Evolutionary conservation across 2,113 vertebrate genomes (phyloP).

Genomic region (Notarius quadriscutis): DNA sequence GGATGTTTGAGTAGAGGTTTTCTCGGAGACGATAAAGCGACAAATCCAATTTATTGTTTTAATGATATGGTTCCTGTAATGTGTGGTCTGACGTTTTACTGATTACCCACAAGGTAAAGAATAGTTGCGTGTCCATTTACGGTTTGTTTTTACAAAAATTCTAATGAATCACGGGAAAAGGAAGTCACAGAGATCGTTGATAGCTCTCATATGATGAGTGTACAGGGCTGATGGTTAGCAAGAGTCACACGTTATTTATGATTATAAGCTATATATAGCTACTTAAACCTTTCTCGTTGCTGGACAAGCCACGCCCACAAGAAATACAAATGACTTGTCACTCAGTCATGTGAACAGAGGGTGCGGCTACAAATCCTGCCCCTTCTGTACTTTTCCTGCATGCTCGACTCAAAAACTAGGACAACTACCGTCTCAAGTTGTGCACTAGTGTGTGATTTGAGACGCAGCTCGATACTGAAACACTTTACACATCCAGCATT

Average conservation of each 20-base stretch:
- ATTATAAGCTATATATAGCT: background rate
- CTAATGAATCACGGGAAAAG: background rate
- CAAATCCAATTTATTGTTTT: too few species aligned
- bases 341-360: background rate
- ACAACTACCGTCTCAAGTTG: background rate
- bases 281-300: background rate
- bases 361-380: background rate
- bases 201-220: background rate
- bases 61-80: background rate
- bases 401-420: background rate
- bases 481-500: background rate
- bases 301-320: background rate
- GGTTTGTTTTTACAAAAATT: background rate
- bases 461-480: background rate
- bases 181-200: background rate
- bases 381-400: background rate
- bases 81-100: background rate
- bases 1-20: background rate
- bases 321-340: background rate
- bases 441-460: background rate
- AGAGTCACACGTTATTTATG: background rate
- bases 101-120: background rate
- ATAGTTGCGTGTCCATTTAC: too few species aligned
- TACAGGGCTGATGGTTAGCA: background rate
- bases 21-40: background rate